These are phyloP conservation scores for Athene noctua DNA, from an alignment of 2,113 vertebrate genomes.

Conservation along the genomic window DNA sequence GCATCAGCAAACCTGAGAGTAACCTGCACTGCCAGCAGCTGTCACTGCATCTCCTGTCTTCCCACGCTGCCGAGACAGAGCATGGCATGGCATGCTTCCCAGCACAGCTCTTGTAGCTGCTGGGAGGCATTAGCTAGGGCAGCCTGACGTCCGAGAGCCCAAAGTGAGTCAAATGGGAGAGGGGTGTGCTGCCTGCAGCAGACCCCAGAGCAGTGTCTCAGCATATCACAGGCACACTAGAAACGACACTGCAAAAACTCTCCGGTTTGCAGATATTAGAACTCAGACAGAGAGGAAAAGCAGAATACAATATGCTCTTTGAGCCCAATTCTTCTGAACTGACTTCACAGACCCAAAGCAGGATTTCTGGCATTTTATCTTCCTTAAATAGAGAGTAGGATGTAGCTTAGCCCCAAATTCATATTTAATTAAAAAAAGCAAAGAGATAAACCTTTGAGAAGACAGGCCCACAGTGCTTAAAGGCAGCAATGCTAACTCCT, in stretches of 20 bases:
- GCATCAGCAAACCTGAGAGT: conserved; percentile 1
- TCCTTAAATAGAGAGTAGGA: background rate
- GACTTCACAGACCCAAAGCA: conserved; percentile 15
- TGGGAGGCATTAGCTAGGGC: background rate
- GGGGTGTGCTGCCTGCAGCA: background rate
- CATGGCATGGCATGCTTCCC: background rate
- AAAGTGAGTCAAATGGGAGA: background rate
- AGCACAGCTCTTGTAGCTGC: background rate
- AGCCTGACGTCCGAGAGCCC: background rate
- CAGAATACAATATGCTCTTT: conserved; percentile 14
- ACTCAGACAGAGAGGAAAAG: background rate
- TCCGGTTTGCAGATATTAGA: background rate
- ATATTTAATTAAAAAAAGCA: background rate
- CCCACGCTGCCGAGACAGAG: fast-evolving
- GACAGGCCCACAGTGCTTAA: background rate
- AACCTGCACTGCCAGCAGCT: background rate
- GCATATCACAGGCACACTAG: background rate
- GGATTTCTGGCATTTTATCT: conserved; percentile 14
- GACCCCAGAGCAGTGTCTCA: background rate
- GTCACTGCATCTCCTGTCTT: background rate
- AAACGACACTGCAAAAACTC: background rate
- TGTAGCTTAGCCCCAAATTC: background rate
- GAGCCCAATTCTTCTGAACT: conserved; percentile 10
- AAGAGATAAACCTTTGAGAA: conserved; percentile 9
- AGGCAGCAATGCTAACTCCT: background rate